Evolutionary conservation across 1,140 invertebrate species (phyloP).

Genomic region (Orussus abietinus): DNA sequence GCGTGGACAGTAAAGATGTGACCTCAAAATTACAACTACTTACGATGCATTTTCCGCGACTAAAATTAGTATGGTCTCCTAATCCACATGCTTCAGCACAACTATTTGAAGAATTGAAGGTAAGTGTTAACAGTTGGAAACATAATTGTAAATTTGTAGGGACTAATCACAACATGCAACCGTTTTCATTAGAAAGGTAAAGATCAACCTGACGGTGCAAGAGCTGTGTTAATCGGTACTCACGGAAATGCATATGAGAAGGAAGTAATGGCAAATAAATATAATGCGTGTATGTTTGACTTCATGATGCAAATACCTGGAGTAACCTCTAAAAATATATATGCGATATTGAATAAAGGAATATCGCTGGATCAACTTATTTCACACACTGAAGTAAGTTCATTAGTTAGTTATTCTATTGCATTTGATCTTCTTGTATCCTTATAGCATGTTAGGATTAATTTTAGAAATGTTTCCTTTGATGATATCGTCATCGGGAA

Average conservation of each 20-base stretch:
- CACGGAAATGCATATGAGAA: slow-evolving; percentile 59
- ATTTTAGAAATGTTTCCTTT: slow-evolving; percentile 9
- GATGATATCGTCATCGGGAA: no score
- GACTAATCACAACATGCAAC: slow-evolving; percentile 1
- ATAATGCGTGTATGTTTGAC: slow-evolving; percentile 75
- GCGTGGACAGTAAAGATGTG: slow-evolving; percentile 72
- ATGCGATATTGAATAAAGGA: slow-evolving; percentile 73
- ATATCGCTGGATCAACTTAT: slow-evolving; percentile 67
- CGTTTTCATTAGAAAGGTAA: slow-evolving; percentile 63
- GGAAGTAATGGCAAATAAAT: slow-evolving; percentile 62
- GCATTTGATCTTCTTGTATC: slow-evolving; percentile 8
- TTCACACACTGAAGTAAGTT: slow-evolving; percentile 55
- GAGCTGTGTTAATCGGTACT: slow-evolving; percentile 64
- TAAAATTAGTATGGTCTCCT: slow-evolving; percentile 92
- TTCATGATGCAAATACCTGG: slow-evolving; percentile 89
- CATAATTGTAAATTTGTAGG: neutral
- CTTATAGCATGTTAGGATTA: slow-evolving; percentile 5
- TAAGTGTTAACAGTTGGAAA: slow-evolving; percentile 26
- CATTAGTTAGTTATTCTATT: slow-evolving; percentile 7
- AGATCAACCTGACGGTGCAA: slow-evolving; percentile 69
- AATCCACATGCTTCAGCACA: slow-evolving; percentile 93
- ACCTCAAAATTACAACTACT: slow-evolving; percentile 84
- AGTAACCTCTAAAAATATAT: slow-evolving; percentile 82
- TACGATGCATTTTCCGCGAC: slow-evolving; percentile 89
- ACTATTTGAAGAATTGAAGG: slow-evolving; percentile 86